Conservation (phyloP, 1,140 invertebrate species). For the Goniozus legneri region DNA sequence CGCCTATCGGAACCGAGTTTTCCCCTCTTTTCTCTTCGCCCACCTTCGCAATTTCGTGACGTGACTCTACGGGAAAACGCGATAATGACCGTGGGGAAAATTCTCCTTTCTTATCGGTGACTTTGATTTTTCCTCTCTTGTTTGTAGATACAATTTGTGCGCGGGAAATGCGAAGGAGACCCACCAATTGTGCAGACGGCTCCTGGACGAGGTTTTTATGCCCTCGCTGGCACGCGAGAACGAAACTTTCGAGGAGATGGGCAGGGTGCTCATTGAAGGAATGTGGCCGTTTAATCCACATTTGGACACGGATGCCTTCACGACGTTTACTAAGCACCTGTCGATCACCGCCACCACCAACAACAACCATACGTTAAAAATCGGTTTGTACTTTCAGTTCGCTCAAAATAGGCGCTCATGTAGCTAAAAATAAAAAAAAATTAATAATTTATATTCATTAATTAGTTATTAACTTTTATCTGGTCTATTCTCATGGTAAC, state of each 20-base stretch:
- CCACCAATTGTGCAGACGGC: conserved; percentile 37
- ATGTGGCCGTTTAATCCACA: conserved; percentile 49
- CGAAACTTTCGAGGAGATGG: conserved; percentile 39
- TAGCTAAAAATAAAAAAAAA: too few relatives aligned
- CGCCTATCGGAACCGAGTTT: too few relatives aligned
- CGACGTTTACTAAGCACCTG: conserved; percentile 42
- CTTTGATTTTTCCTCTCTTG: conserved; percentile 10
- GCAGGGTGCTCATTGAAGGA: conserved; percentile 38
- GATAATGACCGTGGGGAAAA: too few relatives aligned
- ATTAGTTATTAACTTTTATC: background rate
- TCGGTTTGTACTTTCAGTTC: conserved; percentile 25
- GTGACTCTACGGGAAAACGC: too few relatives aligned
- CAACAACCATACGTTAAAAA: conserved; percentile 41
- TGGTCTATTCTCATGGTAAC: background rate
- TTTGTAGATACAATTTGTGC: conserved; percentile 57
- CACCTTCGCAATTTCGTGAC: too few relatives aligned
- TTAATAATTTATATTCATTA: background rate
- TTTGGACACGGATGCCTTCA: conserved; percentile 45
- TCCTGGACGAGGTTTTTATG: conserved; percentile 46
- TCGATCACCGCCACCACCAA: conserved; percentile 33
- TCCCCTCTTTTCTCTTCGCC: too few relatives aligned
- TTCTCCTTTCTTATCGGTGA: too few relatives aligned
- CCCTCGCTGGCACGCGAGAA: conserved; percentile 30
- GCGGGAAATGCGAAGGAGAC: conserved; percentile 40
- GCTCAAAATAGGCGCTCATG: background rate